phyloP scores from a whole-genome alignment of 2,113 vertebrate species.

The Hyperopisus bebe region DNA sequence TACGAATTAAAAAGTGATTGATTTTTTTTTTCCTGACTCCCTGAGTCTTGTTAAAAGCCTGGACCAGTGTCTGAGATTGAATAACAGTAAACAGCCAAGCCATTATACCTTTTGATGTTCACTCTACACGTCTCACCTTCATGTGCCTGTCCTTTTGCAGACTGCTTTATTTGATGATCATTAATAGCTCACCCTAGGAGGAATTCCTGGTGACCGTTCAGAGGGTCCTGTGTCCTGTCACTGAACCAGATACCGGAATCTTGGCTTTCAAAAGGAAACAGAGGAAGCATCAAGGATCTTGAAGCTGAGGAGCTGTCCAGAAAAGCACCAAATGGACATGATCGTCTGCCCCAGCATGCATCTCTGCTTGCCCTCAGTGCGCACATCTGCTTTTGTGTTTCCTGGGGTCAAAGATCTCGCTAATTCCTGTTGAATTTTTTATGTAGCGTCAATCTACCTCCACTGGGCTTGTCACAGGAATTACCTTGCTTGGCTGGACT shows the following conservation, averaged over 20 bases:
- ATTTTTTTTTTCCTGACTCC: constrained; percentile 37
- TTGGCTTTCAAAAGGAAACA: neutral
- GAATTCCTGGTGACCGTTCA: constrained; percentile 22
- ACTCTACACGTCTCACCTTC: neutral
- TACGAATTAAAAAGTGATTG: constrained; percentile 34
- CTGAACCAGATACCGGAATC: constrained; percentile 5
- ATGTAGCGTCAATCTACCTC: constrained; percentile 47
- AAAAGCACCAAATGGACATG: neutral
- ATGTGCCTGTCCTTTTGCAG: neutral
- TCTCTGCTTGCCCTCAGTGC: constrained; percentile 11
- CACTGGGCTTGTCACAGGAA: constrained; percentile 53
- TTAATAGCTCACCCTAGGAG: neutral
- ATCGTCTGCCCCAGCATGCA: neutral
- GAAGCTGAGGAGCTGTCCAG: neutral
- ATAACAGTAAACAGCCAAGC: constrained; percentile 34
- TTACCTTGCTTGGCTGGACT: constrained; percentile 52
- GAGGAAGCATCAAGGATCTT: neutral
- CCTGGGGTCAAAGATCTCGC: constrained; percentile 34
- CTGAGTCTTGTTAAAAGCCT: constrained; percentile 36
- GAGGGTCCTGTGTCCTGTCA: constrained; percentile 30
- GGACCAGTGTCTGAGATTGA: constrained; percentile 33
- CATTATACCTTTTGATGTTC: constrained; percentile 22
- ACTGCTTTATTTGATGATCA: neutral
- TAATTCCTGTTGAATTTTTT: constrained; percentile 45
- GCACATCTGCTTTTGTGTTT: constrained; percentile 6